Base-by-base conservation (phyloP, 1,140 invertebrate species). In the Psilanteris sp. region DNA sequence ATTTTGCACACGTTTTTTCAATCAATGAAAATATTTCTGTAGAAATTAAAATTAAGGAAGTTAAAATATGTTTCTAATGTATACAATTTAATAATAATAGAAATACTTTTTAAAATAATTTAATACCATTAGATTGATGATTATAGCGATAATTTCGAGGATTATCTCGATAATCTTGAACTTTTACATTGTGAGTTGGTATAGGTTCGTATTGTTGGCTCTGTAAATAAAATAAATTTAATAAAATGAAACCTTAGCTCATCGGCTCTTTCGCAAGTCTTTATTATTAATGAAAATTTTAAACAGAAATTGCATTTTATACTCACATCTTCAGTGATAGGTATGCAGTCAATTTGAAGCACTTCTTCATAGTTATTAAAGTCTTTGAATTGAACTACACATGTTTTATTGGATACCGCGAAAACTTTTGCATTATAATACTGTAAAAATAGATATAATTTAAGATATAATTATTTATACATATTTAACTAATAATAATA, bases 311-410 rank as follows among this genome's bases (percentile, higher is more conserved):
- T 43, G n/a, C n/a, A n/a, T n/a, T n/a, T n/a, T n/a, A n/a, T n/a
- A 77, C 66, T 64, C 79, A 85, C 80, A 26, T 84, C 86, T 72
- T 90, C 89, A 1, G 89, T 90, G 52, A 92, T 90, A 3, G 93
- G 93, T 82, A 94, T 89, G 82, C 94, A 95, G 85, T 95, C 93
- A 8, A 89, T 87, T 84, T 94, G 93, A 2, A 95, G 87, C 8
- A 97, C 94, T 89, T 96, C 95, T 85, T 97, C 96, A 73, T 93
- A 93, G 85, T 96, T 97, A 32, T 95, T 93, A 87, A 96, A 97
- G 15, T 95, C 95, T 79, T 93, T 90, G 83, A 96, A 97, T 77
- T 92, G 91, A 1, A 96, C 95, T 13, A 96, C 94, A 76, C 94
- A 95, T 0, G 95, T 96, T 57, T 90, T 92, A 7, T 93, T 90